Evolutionary conservation across 2,888 invertebrate species (phyloP).

Genomic region (Amphipoea lucens): DNA sequence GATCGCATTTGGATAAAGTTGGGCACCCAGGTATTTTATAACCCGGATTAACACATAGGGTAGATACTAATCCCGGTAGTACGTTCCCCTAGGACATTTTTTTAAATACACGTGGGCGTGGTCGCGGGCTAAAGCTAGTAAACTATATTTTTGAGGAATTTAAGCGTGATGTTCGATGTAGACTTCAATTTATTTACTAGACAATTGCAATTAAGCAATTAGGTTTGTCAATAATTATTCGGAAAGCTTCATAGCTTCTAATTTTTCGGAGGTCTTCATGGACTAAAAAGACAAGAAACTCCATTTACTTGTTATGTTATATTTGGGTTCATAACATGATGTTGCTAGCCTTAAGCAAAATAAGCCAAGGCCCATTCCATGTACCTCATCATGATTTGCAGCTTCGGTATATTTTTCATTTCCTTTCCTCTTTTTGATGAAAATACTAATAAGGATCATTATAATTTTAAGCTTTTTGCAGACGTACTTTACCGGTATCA

Average conservation of each 20-base stretch:
- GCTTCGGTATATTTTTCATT: constrained; percentile 24
- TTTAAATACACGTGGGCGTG: too few relatives aligned
- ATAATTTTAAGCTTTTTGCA: constrained; percentile 38
- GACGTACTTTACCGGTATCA: constrained; percentile 44
- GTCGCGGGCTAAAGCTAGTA: too few relatives aligned
- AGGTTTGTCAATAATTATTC: background rate
- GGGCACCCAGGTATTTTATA: too few relatives aligned
- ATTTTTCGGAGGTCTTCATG: background rate
- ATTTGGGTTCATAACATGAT: background rate
- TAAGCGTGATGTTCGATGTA: background rate
- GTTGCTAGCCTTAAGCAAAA: constrained; percentile 2
- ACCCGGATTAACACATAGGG: too few relatives aligned
- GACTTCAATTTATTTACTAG: background rate
- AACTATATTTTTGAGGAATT: background rate
- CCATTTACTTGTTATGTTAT: background rate
- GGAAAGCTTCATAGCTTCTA: too few relatives aligned
- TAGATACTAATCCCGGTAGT: too few relatives aligned
- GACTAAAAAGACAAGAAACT: background rate
- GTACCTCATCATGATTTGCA: constrained; percentile 21
- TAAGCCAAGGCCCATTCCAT: background rate
- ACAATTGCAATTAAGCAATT: too few relatives aligned
- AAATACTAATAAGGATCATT: constrained; percentile 52
- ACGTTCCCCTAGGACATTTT: too few relatives aligned
- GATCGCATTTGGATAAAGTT: too few relatives aligned
- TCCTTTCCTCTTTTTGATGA: constrained; percentile 24